Percentiles rank a stretch among this genome's conserved stretches.
Evolutionary conservation across 2,113 vertebrate species (phyloP).

Genomic region (Hylia prasina): DNA sequence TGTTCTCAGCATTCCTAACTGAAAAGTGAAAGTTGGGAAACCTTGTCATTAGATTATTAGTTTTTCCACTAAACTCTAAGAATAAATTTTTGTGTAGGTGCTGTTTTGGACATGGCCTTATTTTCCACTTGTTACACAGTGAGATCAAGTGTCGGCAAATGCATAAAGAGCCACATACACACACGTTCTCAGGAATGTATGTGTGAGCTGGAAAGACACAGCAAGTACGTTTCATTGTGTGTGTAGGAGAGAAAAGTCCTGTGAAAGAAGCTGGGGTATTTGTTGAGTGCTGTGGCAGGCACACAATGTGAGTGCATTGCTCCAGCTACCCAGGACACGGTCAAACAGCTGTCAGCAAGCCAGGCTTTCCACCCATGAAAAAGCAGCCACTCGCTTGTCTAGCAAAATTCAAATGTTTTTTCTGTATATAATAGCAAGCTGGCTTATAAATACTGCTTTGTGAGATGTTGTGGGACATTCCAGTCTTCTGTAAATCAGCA

Average conservation of each 20-base stretch:
- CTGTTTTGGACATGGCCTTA: neutral
- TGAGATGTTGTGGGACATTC: neutral
- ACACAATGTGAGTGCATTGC: neutral
- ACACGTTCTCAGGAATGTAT: neutral
- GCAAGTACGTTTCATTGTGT: neutral
- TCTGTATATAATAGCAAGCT: conserved; percentile 31
- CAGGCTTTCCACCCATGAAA: conserved; percentile 43
- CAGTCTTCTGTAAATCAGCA: conserved; percentile 15
- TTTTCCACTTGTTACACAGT: neutral
- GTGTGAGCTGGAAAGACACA: neutral
- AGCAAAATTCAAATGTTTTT: conserved; percentile 10
- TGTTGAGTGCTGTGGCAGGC: accelerated
- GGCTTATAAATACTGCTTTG: conserved; percentile 16
- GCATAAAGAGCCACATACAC: neutral
- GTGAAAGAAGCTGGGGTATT: neutral
- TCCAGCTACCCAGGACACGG: neutral
- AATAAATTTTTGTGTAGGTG: neutral
- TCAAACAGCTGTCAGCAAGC: neutral
- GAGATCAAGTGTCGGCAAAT: neutral
- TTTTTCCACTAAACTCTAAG: neutral
- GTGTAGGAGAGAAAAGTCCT: neutral
- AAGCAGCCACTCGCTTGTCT: conserved; percentile 4
- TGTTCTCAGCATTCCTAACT: neutral
- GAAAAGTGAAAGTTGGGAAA: neutral
- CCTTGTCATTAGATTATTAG: neutral